Percentiles rank a stretch among this genome's conserved stretches.
phyloP scores from a whole-genome alignment of 2,888 invertebrate species.

The Andrena praecox region DNA sequence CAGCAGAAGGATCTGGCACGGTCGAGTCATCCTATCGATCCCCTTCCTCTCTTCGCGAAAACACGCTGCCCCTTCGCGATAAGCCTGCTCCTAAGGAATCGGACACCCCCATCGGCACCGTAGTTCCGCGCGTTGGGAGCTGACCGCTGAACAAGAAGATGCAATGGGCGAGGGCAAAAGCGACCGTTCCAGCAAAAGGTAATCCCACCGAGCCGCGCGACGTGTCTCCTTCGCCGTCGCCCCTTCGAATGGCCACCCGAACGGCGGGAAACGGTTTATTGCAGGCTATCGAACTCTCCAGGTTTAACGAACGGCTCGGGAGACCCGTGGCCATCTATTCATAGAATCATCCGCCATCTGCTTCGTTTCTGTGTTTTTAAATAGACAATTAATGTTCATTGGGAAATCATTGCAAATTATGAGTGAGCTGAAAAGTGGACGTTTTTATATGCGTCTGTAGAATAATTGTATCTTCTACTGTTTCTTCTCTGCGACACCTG shows the following conservation, averaged over 20 bases:
- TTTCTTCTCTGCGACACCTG: no score
- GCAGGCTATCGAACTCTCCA: slow-evolving; percentile 48
- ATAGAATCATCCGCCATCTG: slow-evolving; percentile 19
- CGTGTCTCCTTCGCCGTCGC: slow-evolving; percentile 1
- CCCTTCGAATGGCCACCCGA: slow-evolving; percentile 5
- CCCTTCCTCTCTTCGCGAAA: slow-evolving; percentile 9
- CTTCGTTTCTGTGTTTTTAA: no score
- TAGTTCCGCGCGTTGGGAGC: slow-evolving; percentile 22
- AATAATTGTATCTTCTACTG: no score
- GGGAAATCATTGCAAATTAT: no score
- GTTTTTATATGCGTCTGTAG: no score
- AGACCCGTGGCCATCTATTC: slow-evolving; percentile 32
- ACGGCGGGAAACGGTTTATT: slow-evolving; percentile 43
- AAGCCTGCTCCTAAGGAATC: neutral
- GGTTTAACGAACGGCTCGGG: slow-evolving; percentile 53
- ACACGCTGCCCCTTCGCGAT: no score
- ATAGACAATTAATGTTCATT: no score
- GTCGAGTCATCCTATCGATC: slow-evolving; percentile 56
- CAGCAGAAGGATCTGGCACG: slow-evolving; percentile 67
- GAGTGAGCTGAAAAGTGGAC: no score
- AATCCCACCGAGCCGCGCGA: slow-evolving; percentile 41
- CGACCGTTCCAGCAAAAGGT: slow-evolving; percentile 82
- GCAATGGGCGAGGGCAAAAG: slow-evolving; percentile 83
- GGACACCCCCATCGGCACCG: slow-evolving; percentile 2
- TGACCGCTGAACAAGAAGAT: slow-evolving; percentile 74